These are phyloP conservation scores for Odontophorus gujanensis DNA, from an alignment of 2,113 vertebrate species.

Conservation along the genomic window DNA sequence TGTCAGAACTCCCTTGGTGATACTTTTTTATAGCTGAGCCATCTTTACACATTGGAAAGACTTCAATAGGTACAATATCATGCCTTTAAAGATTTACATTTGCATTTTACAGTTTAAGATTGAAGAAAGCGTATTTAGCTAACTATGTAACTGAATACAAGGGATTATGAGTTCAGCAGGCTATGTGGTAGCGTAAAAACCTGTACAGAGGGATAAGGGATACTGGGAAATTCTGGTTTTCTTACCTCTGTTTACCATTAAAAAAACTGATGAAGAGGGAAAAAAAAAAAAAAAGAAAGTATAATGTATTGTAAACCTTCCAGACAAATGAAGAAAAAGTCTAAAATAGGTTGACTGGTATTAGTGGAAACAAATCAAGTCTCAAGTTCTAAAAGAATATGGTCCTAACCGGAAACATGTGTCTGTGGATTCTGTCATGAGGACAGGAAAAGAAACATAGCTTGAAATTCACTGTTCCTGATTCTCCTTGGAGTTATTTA, in stretches of 20 bases:
- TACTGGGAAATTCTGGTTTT: conserved; percentile 14
- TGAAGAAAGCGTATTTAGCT: conserved; percentile 23
- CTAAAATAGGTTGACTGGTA: conserved; percentile 21
- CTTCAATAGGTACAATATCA: conserved; percentile 4
- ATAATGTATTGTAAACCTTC: conserved; percentile 23
- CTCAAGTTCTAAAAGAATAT: conserved; percentile 9
- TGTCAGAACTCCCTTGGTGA: not conserved
- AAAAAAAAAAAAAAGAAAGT: conserved; percentile 25
- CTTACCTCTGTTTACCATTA: not conserved
- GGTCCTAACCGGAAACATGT: not conserved
- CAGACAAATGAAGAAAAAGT: conserved; percentile 20
- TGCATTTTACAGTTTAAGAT: conserved; percentile 36
- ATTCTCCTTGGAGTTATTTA: not conserved
- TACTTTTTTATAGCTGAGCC: conserved; percentile 1
- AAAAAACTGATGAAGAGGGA: not conserved
- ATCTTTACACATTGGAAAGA: not conserved
- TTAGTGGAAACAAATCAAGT: not conserved
- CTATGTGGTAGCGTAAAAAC: conserved; percentile 13
- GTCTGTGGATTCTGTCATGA: not conserved
- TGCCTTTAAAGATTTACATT: conserved; percentile 5
- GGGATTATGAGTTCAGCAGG: conserved; percentile 30
- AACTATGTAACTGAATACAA: conserved; percentile 2
- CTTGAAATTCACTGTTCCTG: not conserved
- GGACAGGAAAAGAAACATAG: not conserved
- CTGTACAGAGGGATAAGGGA: conserved; percentile 3